Evolutionary conservation across 1,140 invertebrate species (phyloP), one percentile per base, ranked within the genome.

Genomic region (Lordiphosa collinella): DNA sequence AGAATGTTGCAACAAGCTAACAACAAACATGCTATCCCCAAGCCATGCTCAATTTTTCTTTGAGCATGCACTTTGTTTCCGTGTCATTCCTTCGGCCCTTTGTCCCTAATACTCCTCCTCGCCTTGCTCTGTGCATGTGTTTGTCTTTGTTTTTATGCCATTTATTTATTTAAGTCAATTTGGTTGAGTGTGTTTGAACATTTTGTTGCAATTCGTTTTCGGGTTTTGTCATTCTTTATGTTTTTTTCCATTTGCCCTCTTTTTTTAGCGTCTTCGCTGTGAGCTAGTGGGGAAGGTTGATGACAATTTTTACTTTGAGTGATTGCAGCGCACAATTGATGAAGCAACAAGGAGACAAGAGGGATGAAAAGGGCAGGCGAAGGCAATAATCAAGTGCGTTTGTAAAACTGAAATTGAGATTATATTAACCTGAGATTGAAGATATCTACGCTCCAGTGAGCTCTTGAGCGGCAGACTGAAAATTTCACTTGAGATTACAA

Each of bases 101-200:
- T 16, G 8, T 31, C 32, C 60, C 12, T 36, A 36, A 22, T 5
- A 22, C 18, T 11, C 36, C 13, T 9, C 14, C 29, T 16, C 9
- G 9, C 13, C 12, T 37, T 18, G 14, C 22, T 40, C 4, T 59
- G 48, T 59, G 54, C 71, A 67, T 84, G 62, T 82, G 76, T 82
- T 71, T 84, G 62, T 76, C 71, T 84, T 84, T 84, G 63, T 82
- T 78, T 78, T 84, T 84, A 76, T 72, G 59, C 52, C 76, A 82
- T 82, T 82, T 82, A 82, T 82, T 84, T 82, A 82, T 82, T 82
- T 84, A 82, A 82, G 76, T 84, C 76, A 82, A 84, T 82, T 82
- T 82, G 49, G 76, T 50, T 84, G 76, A 82, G 76, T 82, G 76
- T 84, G 62, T 84, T 82, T 82, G 78, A 82, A 58, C 76, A 84